A percentile compares a stretch with the other conserved stretches of the same genome.
Evolutionary conservation across 2,113 vertebrate genomes (phyloP).

Genomic region (Cochlearius cochlearius): DNA sequence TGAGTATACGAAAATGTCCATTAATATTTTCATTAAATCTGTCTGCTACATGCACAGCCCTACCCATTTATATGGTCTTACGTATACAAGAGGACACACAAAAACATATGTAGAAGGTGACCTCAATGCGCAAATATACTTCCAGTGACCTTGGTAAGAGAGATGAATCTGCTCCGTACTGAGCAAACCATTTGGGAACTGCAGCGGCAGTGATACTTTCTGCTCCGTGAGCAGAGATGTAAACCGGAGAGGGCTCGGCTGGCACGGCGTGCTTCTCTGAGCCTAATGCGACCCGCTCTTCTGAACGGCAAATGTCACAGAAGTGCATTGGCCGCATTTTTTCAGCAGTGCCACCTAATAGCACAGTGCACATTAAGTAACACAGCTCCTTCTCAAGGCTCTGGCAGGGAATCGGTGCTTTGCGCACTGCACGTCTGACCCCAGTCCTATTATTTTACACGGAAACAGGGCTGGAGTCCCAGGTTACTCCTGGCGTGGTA

Average conservation of each 20-base stretch:
- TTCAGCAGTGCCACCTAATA: neutral
- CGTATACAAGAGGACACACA: accelerated
- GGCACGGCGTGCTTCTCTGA: accelerated
- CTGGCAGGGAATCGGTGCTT: neutral
- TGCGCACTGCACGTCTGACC: neutral
- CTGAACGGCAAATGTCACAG: neutral
- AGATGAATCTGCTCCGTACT: neutral
- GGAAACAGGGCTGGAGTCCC: neutral
- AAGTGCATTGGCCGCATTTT: neutral
- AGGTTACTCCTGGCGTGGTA: neutral
- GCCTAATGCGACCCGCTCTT: neutral
- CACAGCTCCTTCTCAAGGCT: accelerated
- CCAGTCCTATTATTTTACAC: neutral
- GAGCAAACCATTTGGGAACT: neutral
- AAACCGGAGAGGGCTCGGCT: accelerated
- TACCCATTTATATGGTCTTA: neutral
- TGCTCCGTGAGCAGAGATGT: neutral
- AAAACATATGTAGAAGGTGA: neutral
- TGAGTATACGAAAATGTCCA: neutral
- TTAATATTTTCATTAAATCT: neutral
- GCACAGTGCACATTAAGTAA: neutral
- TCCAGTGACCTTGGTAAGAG: neutral
- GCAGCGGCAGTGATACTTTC: neutral
- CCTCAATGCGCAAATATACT: neutral
- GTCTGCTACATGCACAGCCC: neutral